These are phyloP conservation scores for Cerastis rubricosa DNA, from an alignment of 2,888 invertebrate genomes.

Conservation along the genomic window DNA sequence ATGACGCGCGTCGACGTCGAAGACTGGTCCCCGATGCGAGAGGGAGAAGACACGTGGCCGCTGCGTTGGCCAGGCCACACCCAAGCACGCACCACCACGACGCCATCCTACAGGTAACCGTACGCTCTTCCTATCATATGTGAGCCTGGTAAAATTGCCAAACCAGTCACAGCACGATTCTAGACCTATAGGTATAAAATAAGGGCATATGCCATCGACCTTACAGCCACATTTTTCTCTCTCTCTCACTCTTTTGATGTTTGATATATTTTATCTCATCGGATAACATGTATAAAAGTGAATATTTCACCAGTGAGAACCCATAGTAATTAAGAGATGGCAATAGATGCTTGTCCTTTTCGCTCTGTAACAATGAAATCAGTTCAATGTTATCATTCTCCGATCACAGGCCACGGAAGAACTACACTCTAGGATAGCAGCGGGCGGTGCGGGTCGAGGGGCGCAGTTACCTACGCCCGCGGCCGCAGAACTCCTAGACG, in stretches of 20 bases:
- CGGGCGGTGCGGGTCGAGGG: slow-evolving; percentile 83
- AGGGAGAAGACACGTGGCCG: slow-evolving; percentile 98
- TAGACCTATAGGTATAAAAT: neutral
- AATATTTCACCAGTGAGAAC: neutral
- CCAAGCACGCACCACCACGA: slow-evolving; percentile 95
- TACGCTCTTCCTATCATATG: neutral
- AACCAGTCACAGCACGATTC: neutral
- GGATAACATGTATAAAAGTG: neutral
- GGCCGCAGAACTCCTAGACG: slow-evolving; percentile 96
- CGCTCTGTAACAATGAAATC: neutral
- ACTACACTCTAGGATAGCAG: slow-evolving; percentile 97
- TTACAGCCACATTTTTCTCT: neutral
- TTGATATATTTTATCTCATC: neutral
- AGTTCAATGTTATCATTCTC: neutral
- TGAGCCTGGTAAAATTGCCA: slow-evolving; percentile 12
- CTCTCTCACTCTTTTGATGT: neutral
- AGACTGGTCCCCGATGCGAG: slow-evolving; percentile 98
- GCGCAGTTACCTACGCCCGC: slow-evolving; percentile 94
- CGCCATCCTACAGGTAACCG: slow-evolving; percentile 95
- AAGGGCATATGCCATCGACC: neutral
- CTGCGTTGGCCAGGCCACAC: slow-evolving; percentile 95
- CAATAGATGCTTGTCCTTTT: neutral
- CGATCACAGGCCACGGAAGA: slow-evolving; percentile 95
- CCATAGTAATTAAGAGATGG: neutral
- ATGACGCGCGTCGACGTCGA: slow-evolving; percentile 98